phyloP scores from a whole-genome alignment of 1,140 invertebrate genomes.

The Mycetomoellerius zeteki region DNA sequence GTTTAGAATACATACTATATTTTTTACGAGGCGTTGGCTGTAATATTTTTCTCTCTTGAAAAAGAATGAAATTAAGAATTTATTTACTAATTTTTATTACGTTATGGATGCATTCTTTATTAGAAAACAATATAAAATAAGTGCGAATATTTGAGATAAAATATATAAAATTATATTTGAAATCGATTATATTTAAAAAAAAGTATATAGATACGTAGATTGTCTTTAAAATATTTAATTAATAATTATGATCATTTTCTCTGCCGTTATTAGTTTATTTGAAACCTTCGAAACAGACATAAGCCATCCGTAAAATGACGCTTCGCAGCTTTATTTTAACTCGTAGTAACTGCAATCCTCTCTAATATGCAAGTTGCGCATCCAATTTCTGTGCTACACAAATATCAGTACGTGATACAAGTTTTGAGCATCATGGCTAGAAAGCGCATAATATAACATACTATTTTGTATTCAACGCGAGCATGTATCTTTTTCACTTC shows the following conservation, averaged over 20 bases:
- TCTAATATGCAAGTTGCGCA: slow-evolving; percentile 20
- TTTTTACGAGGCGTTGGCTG: slow-evolving; percentile 66
- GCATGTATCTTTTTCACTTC: slow-evolving; percentile 63
- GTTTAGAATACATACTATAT: slow-evolving; percentile 59
- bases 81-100: background rate
- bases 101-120: background rate
- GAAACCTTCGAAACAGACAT: background rate
- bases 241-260: background rate
- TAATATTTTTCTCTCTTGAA: background rate
- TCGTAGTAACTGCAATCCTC: slow-evolving; percentile 12
- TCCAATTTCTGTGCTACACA: background rate
- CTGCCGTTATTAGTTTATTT: slow-evolving; percentile 9
- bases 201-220: background rate
- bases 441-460: slow-evolving; percentile 56
- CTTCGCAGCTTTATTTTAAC: slow-evolving; percentile 14
- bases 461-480: slow-evolving; percentile 81
- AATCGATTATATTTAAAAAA: background rate
- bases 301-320: background rate
- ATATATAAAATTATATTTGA: background rate
- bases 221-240: background rate
- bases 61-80: background rate
- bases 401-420: background rate
- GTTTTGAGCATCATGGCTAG: slow-evolving; percentile 26
- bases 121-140: background rate
- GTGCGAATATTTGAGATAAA: background rate